Base-by-base conservation (phyloP, 2,797 vertebrate genomes). In the Poeciliopsis paucimaculata region DNA sequence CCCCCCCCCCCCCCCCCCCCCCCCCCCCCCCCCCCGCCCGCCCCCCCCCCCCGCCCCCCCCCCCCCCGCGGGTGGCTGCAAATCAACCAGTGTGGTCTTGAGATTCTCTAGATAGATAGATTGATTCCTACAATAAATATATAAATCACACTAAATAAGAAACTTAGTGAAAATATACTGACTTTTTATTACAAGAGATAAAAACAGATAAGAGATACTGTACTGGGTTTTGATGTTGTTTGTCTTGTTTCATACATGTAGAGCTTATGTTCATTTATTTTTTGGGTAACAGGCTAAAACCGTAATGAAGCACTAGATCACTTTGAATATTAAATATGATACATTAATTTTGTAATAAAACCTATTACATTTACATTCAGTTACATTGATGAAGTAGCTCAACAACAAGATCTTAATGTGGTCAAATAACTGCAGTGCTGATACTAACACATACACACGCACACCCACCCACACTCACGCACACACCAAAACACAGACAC, bases 51-150 rank as follows among this genome's bases (percentile, higher is more conserved):
- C n/a, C n/a, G n/a, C n/a, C n/a, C n/a, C n/a, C n/a, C n/a, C n/a
- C n/a, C n/a, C n/a, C 2, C 23, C 26, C 53, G 3, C 10, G n/a
- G 53, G 26, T 26, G 26, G 4, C 11, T 55, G 51, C 12, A 62
- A 34, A 62, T 15, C 15, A 62, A 31, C 13, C 34, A n/a, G 5
- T 45, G 41, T 71, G 34, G 20, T 55, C 18, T 41, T 70, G 39
- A 43, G 36, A 70, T 41, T 41, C 1, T 43, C 64, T 47, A 47
- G 75, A 76, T 39, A 49, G 75, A 76, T 51, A 53, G 46, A 46
- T n/a, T 26, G 46, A 46, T n/a, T 26, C 23, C 20, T 55, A 57
- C 4, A 57, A 49, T 49, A 20, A 5, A 49, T 49, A 49, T 49
- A 49, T 13, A 57, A 57, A 13, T 57, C 12, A 28, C 10, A n/a